A percentile compares a stretch with the other conserved stretches of the same genome.
These are phyloP conservation scores for Lottia scabra DNA, from an alignment of 2,888 invertebrate species.

Conservation along the genomic window DNA sequence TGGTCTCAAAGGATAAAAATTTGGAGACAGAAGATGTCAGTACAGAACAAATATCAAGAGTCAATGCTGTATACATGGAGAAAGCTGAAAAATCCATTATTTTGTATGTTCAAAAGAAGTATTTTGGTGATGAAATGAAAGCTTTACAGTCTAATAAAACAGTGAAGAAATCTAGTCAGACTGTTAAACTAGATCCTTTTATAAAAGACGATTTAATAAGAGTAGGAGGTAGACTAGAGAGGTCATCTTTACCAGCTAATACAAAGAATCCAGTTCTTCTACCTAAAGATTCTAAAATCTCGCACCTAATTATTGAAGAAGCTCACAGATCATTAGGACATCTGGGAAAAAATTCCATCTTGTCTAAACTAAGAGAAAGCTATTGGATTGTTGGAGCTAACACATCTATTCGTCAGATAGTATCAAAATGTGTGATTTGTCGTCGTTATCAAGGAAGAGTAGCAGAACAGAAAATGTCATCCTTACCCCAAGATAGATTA, in stretches of 20 bases:
- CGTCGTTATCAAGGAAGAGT: not conserved
- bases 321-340: slow-evolving; percentile 3
- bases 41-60: too few species aligned
- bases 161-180: not conserved
- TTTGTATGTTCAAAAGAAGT: not conserved
- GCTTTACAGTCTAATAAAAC: not conserved
- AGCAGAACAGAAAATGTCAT: slow-evolving; percentile 2
- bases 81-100: not conserved
- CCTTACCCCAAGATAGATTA: not conserved
- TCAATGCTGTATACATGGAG: too few species aligned
- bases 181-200: slow-evolving; percentile 4
- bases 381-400: slow-evolving; percentile 14
- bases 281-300: not conserved
- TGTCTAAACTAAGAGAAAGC: slow-evolving; percentile 6
- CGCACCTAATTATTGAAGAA: not conserved
- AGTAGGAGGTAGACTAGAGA: not conserved
- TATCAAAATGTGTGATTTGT: slow-evolving; percentile 10
- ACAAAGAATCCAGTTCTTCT: not conserved
- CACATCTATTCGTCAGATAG: not conserved
- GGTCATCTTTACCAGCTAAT: not conserved
- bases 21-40: too few species aligned
- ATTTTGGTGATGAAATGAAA: not conserved
- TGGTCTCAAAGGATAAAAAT: too few species aligned
- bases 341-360: slow-evolving; percentile 2
- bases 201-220: not conserved